Conservation (phyloP, 2,888 invertebrate species). For the Troglohyphantes excavatus region DNA sequence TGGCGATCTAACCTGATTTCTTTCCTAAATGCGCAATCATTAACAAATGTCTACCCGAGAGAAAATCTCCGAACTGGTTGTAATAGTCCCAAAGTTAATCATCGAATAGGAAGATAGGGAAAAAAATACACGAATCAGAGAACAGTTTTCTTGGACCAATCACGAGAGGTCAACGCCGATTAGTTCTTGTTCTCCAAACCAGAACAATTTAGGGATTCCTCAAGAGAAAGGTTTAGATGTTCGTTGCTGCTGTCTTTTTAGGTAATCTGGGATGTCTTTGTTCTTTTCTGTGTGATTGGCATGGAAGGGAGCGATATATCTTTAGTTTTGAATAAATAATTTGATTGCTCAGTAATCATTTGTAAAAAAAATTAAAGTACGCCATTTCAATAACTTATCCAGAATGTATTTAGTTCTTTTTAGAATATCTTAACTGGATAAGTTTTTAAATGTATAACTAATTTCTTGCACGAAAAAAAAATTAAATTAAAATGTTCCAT, state of each 20-base stretch:
- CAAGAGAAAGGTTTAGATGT: slow-evolving; percentile 4
- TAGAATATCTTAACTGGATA: too few relatives aligned
- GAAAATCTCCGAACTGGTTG: slow-evolving; percentile 25
- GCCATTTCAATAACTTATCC: too few relatives aligned
- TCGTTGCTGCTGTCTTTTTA: not conserved
- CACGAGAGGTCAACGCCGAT: slow-evolving; percentile 50
- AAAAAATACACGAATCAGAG: slow-evolving; percentile 13
- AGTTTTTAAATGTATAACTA: too few relatives aligned
- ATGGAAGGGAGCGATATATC: not conserved
- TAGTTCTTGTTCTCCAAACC: slow-evolving; percentile 53
- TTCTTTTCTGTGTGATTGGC: not conserved
- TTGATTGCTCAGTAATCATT: too few relatives aligned
- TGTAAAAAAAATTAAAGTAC: too few relatives aligned
- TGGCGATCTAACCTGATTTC: slow-evolving; percentile 29
- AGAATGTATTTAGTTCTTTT: too few relatives aligned
- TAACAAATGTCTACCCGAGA: slow-evolving; percentile 44
- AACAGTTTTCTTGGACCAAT: slow-evolving; percentile 56
- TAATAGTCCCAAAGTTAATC: slow-evolving; percentile 65
- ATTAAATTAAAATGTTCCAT: too few relatives aligned
- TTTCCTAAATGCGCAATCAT: slow-evolving; percentile 46
- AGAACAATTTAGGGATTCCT: slow-evolving; percentile 34
- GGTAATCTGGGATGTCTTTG: not conserved
- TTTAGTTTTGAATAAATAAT: slow-evolving; percentile 2
- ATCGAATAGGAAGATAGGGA: slow-evolving; percentile 18
- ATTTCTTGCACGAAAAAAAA: too few relatives aligned